phyloP scores from a whole-genome alignment of 2,888 invertebrate species.

The Hoplodrina blanda region DNA sequence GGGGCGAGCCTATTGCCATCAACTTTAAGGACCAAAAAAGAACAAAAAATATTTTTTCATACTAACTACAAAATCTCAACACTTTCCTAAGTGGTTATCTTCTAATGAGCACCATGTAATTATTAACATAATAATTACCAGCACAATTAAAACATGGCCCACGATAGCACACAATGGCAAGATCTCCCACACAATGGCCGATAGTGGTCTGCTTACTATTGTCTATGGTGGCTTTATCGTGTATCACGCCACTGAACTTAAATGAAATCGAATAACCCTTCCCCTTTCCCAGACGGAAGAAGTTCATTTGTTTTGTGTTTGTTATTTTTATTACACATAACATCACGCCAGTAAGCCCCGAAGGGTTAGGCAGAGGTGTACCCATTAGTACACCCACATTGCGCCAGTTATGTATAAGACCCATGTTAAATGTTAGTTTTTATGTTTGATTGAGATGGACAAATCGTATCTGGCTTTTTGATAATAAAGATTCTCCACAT shows the following conservation, averaged over 20 bases:
- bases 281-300: conserved; percentile 9
- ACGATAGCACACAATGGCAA: conserved; percentile 40
- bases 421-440: no score
- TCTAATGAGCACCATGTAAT: conserved; percentile 42
- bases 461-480: no score
- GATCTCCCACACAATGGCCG: conserved; percentile 54
- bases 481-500: no score
- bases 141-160: conserved; percentile 46
- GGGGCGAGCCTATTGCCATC: no score
- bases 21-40: not conserved
- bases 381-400: no score
- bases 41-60: not conserved
- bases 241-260: conserved; percentile 46
- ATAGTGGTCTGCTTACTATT: conserved; percentile 48
- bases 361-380: no score
- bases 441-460: no score
- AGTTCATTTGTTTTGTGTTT: not conserved
- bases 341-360: no score
- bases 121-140: conserved; percentile 55
- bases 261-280: conserved; percentile 32
- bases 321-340: no score
- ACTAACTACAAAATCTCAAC: conserved; percentile 6
- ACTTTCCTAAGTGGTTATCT: conserved; percentile 18
- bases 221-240: conserved; percentile 43
- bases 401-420: no score